phyloP scores from a whole-genome alignment of 1,140 invertebrate genomes.

The Bursaphelenchus mucronatus region DNA sequence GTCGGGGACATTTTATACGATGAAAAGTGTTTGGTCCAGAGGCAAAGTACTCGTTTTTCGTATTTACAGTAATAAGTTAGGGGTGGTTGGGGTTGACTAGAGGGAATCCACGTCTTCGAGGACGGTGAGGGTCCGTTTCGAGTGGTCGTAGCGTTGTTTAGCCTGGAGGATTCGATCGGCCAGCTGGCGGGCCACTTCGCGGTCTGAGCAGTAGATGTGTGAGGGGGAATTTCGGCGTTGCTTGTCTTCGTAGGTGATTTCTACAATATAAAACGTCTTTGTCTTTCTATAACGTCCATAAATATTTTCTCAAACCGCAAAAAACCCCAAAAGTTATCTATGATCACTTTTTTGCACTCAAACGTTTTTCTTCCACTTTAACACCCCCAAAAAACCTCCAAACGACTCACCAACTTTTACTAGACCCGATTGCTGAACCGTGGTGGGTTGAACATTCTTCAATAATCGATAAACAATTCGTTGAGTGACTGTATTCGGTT shows the following conservation, averaged over 20 bases:
- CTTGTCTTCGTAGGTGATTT: conserved; percentile 13
- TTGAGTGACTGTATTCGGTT: conserved; percentile 32
- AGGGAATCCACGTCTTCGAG: conserved; percentile 7
- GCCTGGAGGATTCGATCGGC: conserved; percentile 30
- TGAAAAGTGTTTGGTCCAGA: too few species aligned
- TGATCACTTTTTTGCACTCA: not conserved
- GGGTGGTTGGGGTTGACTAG: too few species aligned
- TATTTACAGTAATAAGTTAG: too few species aligned
- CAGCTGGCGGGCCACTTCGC: conserved; percentile 17
- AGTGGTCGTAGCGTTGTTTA: conserved; percentile 34
- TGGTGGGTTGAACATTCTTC: conserved; percentile 27
- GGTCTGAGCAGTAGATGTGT: conserved; percentile 4
- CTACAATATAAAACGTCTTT: not conserved
- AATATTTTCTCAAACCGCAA: not conserved
- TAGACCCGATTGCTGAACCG: conserved; percentile 1
- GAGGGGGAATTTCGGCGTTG: not conserved
- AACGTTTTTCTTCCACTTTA: not conserved
- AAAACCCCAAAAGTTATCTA: not conserved
- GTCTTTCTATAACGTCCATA: not conserved
- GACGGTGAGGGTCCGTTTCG: conserved; percentile 25
- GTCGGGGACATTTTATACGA: too few species aligned
- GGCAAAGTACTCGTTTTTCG: too few species aligned
- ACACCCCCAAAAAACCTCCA: not conserved
- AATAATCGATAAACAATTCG: conserved; percentile 33
- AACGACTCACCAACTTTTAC: conserved; percentile 13